Base-by-base conservation (phyloP, 2,797 vertebrate species). In the Acipenser ruthenus region DNA sequence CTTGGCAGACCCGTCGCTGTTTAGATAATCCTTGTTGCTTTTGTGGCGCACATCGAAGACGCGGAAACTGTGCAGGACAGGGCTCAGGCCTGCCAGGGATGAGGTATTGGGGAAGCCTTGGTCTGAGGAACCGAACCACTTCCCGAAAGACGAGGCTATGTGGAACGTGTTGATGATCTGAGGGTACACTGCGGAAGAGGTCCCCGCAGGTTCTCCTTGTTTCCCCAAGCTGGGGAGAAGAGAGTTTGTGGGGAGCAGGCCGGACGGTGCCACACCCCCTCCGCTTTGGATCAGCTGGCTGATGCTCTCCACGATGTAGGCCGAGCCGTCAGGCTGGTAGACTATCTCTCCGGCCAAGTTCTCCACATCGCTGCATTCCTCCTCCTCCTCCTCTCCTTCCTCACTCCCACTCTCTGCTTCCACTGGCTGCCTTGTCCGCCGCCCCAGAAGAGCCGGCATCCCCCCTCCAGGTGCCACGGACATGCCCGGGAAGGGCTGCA, bases 111-210 rank as follows among this genome's bases (percentile, higher is more conserved):
- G 95, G 93, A 96, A 99, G 84, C 94, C 87, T 91, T 94, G 94
- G 87, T 96, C 95, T 88, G 95, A 90, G 85, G 94, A 90, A 82
- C 95, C 93, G 90, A 99, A 99, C 96, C 96, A 99, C 84, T 97
- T 99, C 90, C 96, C 95, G 74, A 99, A 98, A 87, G 97, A 99
- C 77, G 97, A 98, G 90, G 97, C 96, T 96, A 99, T 99, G 92
- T 99, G 97, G 90, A 99, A 99, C 85, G 96, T 99, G 87, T 98
- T 99, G 87, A 99, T 99, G 91, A 99, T 98, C 89, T 99, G 97
- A 75, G 97, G 97, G 87, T 97, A 96, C 77, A 92, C 94, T 0
- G 95, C 91, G 64, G 93, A 88, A 13, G 95, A 90, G 75, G 92
- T 86, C 81, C 94, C 95, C 75, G 93, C 87, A 72, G 80, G 80